phyloP scores from a whole-genome alignment of 2,797 vertebrate genomes.

The Moxostoma hubbsi region DNA sequence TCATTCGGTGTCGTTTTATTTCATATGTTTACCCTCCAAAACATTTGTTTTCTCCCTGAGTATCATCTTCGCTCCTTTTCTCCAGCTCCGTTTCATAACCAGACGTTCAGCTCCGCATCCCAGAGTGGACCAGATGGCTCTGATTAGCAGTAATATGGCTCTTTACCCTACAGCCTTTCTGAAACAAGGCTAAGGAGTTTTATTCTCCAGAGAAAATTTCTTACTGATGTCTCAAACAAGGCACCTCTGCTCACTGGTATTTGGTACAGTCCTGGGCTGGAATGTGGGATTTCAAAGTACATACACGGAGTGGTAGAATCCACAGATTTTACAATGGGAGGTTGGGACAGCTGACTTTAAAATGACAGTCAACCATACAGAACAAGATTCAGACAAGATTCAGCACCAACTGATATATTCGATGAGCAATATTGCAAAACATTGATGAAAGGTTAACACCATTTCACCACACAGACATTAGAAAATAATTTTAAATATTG shows the following conservation, averaged over 20 bases:
- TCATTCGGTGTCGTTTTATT: not conserved
- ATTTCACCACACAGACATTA: conserved; percentile 19
- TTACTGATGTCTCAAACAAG: conserved; percentile 56
- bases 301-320: conserved; percentile 54
- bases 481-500: conserved; percentile 36
- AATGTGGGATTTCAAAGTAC: conserved; percentile 67
- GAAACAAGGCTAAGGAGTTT: conserved; percentile 49
- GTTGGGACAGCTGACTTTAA: conserved; percentile 1
- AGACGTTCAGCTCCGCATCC: conserved; percentile 25
- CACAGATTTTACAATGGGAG: conserved; percentile 44
- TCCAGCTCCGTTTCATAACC: conserved; percentile 11
- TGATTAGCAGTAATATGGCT: conserved; percentile 54
- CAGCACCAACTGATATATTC: conserved; percentile 70
- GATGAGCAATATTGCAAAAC: conserved; percentile 24
- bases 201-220: conserved; percentile 60
- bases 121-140: conserved; percentile 52
- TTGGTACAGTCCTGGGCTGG: conserved; percentile 63
- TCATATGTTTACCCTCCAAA: conserved; percentile 1
- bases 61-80: conserved; percentile 45
- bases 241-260: conserved; percentile 54
- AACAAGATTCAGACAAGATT: conserved; percentile 52
- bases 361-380: conserved; percentile 21
- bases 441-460: conserved; percentile 12
- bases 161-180: conserved; percentile 52
- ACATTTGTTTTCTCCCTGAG: conserved; percentile 55